Evolutionary conservation across 2,113 vertebrate genomes (phyloP).

Genomic region (Catagonus wagneri): DNA sequence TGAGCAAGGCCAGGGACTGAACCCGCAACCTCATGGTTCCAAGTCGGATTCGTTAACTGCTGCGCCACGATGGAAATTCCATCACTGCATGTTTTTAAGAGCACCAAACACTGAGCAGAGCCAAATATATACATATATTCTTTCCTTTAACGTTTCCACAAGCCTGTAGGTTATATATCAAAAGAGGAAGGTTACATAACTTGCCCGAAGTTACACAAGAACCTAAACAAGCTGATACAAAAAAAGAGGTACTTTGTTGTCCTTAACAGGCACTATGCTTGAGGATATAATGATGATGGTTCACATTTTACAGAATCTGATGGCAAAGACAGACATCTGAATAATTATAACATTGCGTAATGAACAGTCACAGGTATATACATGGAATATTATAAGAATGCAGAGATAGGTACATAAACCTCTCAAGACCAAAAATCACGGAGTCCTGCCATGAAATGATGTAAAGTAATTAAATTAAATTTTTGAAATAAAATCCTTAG

Average conservation of each 20-base stretch:
- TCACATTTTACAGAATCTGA: background rate
- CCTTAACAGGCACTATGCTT: background rate
- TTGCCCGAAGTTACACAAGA: background rate
- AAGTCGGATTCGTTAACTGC: too few relatives aligned
- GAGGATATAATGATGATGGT: background rate
- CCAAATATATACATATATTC: too few relatives aligned
- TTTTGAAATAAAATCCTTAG: background rate
- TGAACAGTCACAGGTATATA: background rate
- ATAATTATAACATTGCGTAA: background rate
- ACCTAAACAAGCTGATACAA: background rate
- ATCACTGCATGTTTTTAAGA: background rate
- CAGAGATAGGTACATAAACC: background rate
- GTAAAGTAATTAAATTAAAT: slow-evolving; percentile 13
- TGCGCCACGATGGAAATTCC: too few relatives aligned
- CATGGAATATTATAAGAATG: background rate
- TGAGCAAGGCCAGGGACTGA: too few relatives aligned
- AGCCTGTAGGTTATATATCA: background rate
- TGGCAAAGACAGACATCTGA: background rate
- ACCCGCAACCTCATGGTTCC: too few relatives aligned
- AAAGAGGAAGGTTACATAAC: background rate
- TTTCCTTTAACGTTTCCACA: background rate
- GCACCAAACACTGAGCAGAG: background rate
- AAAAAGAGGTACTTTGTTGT: background rate
- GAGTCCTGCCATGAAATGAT: background rate
- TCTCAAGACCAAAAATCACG: background rate